Evolutionary conservation across 2,797 vertebrate genomes (phyloP), one percentile per base, ranked within the genome.

Genomic region (Onychomys leucogaster): DNA sequence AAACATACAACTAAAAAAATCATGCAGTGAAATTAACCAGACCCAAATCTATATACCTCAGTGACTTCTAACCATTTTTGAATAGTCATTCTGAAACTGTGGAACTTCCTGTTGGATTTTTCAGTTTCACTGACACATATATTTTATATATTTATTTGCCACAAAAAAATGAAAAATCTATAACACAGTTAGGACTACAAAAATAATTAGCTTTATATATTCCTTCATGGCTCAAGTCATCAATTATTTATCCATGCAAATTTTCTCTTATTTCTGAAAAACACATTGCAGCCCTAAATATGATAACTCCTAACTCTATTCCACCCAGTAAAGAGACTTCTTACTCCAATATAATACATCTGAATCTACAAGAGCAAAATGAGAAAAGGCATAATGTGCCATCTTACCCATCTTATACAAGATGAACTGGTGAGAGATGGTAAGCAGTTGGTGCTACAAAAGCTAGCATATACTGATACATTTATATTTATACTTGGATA

Each of bases 211-310:
- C 16, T 43, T 63, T 63, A 43, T 83, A 63, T 83, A 63, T 16
- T 46, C 16, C 8, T 63, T 83, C 16, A 32, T 63, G 37, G 63
- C 59, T 41, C 52, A 81, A 4, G 1, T 6, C 1, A 6, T 21
- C 82, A 46, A 81, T 59, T 91, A 91, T 88, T 90, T 94, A 86
- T 57, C 23, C 12, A 86, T 25, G 55, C 46, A 27, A 10, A 0
- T 76, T 92, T 94, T 57, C 88, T 65, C n/a, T 71, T 73, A 67
- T 95, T 95, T 93, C 23, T 0, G 49, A 25, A 29, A 37, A 57
- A 91, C n/a, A 16, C 5, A 83, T 77, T 55, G 14, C 2, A 91
- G 23, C 91, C 82, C 37, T 9, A 87, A 94, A 90, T 32, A 90
- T 14, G 34, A 88, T 43, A 32, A 80, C 25, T 76, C 46, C 80